These are phyloP conservation scores for Bradypus variegatus DNA, from an alignment of 2,797 vertebrate species.

Conservation along the genomic window DNA sequence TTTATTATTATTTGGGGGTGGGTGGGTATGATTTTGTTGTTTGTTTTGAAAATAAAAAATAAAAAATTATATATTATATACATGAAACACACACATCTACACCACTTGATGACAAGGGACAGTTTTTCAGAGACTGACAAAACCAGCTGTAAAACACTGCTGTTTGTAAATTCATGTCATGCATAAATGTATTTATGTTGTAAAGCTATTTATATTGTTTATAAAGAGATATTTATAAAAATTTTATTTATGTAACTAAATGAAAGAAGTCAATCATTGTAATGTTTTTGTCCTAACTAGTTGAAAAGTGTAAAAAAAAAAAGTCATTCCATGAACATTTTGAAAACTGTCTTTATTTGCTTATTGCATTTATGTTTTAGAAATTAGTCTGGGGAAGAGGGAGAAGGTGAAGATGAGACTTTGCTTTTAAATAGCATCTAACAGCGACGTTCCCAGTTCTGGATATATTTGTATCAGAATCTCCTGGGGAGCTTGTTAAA, in stretches of 20 bases:
- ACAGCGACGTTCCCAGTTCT: background rate
- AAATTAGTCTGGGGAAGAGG: slow-evolving; percentile 41
- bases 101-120: slow-evolving; percentile 77
- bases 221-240: slow-evolving; percentile 99
- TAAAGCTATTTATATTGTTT: slow-evolving; percentile 99
- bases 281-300: slow-evolving; percentile 90
- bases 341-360: slow-evolving; percentile 76
- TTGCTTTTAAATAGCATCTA: background rate
- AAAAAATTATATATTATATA: slow-evolving; percentile 74
- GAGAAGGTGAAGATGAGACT: background rate
- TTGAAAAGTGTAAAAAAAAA: slow-evolving; percentile 78
- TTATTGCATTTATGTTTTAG: slow-evolving; percentile 4
- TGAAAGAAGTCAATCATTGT: slow-evolving; percentile 92
- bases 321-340: slow-evolving; percentile 67
- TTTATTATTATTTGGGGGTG: slow-evolving; percentile 71
- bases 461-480: background rate
- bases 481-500: background rate
- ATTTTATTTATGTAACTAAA: slow-evolving; percentile 99
- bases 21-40: slow-evolving; percentile 62
- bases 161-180: slow-evolving; percentile 97
- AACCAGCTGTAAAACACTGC: slow-evolving; percentile 89
- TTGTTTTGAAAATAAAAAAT: slow-evolving; percentile 69
- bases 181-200: slow-evolving; percentile 99
- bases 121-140: slow-evolving; percentile 83
- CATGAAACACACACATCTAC: slow-evolving; percentile 73